phyloP scores from a whole-genome alignment of 1,140 invertebrate species.

The Caenorhabditis remanei region DNA sequence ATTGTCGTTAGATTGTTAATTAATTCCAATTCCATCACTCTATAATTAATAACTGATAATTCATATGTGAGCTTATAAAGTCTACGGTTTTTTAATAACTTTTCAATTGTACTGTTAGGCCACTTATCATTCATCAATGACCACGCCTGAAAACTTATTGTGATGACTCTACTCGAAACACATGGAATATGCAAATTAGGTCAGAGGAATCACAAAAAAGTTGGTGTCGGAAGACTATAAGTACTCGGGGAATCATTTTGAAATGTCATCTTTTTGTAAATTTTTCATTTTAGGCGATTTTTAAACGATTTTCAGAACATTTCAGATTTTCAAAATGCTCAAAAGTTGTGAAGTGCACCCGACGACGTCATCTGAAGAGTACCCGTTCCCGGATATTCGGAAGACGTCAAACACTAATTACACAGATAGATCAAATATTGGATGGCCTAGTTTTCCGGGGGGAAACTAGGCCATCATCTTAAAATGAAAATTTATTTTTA shows the following conservation, averaged over 20 bases:
- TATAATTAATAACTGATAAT: slow-evolving; percentile 27
- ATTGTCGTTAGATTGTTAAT: slow-evolving; percentile 41
- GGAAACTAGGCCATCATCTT: too few relatives aligned
- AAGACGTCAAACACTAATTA: slow-evolving; percentile 7
- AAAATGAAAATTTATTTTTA: too few relatives aligned
- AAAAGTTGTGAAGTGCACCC: neutral
- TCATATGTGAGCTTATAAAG: slow-evolving; percentile 30
- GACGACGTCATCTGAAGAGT: neutral
- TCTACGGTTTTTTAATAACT: neutral
- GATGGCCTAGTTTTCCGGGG: too few relatives aligned
- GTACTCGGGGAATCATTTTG: neutral
- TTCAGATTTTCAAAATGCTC: neutral
- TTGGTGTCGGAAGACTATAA: neutral
- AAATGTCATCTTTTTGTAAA: neutral
- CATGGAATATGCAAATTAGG: slow-evolving; percentile 22
- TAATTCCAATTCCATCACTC: neutral
- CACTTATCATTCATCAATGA: neutral
- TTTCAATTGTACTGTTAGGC: neutral
- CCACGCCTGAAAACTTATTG: neutral
- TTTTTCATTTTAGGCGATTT: neutral
- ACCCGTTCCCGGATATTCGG: slow-evolving; percentile 4
- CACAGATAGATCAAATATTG: neutral
- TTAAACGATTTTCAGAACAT: neutral
- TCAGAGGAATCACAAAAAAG: neutral
- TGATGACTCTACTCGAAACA: neutral